Evolutionary conservation across 1,140 invertebrate genomes (phyloP).

Genomic region (Solen grandis): DNA sequence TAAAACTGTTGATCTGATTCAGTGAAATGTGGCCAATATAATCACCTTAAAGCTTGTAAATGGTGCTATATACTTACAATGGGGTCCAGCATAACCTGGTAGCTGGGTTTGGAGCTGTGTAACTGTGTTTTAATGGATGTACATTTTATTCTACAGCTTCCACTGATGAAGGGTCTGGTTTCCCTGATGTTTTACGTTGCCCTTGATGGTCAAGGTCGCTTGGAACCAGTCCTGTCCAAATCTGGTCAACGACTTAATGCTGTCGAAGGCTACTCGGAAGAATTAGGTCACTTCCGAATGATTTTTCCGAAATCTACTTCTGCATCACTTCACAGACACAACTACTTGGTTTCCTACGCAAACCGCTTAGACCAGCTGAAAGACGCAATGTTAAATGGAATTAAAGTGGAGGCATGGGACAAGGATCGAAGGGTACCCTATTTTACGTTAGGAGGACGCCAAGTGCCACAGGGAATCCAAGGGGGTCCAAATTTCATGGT

Average conservation of each 20-base stretch:
- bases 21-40: too few species aligned
- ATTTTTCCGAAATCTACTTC: constrained; percentile 83
- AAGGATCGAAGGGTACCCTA: constrained; percentile 77
- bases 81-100: too few species aligned
- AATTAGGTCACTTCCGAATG: constrained; percentile 89
- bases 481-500: constrained; percentile 89
- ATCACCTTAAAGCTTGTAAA: too few species aligned
- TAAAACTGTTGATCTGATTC: too few species aligned
- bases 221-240: constrained; percentile 81
- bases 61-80: too few species aligned
- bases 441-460: constrained; percentile 79
- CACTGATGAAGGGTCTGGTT: constrained; percentile 66
- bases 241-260: constrained; percentile 82
- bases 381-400: constrained; percentile 86
- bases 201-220: constrained; percentile 75
- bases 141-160: too few species aligned
- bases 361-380: constrained; percentile 88
- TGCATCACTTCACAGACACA: constrained; percentile 81
- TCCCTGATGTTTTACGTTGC: constrained; percentile 83
- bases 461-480: constrained; percentile 74
- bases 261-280: constrained; percentile 89
- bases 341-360: constrained; percentile 80
- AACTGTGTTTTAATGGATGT: too few species aligned
- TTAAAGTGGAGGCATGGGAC: constrained; percentile 79
- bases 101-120: too few species aligned